Conservation (phyloP, 2,113 vertebrate species). For the Heptranchias perlo region DNA sequence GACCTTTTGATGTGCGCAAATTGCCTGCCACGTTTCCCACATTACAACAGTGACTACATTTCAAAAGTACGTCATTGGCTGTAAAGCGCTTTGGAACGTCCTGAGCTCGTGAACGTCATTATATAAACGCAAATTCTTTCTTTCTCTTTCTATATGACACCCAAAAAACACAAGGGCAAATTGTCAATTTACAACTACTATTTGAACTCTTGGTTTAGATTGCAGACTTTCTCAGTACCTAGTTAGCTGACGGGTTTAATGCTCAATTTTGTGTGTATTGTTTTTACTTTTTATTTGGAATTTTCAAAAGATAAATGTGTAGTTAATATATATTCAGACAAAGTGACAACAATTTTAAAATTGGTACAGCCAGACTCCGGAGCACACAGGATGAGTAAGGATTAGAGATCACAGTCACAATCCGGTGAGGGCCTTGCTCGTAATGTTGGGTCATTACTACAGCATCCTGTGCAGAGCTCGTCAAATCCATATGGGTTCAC, state of each 20-base stretch:
- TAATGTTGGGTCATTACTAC: conserved; percentile 6
- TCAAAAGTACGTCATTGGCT: background rate
- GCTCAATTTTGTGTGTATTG: background rate
- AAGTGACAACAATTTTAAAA: background rate
- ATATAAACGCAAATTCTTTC: background rate
- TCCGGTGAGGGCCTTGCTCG: background rate
- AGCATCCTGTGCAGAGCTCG: background rate
- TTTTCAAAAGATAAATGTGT: conserved; percentile 6
- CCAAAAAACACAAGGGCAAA: background rate
- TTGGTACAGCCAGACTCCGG: too few species aligned
- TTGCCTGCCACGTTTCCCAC: background rate
- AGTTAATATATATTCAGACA: background rate
- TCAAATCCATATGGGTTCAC: conserved; percentile 8
- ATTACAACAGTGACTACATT: background rate
- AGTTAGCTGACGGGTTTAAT: background rate
- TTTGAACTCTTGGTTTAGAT: background rate
- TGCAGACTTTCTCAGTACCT: background rate
- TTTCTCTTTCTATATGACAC: background rate
- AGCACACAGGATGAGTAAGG: background rate
- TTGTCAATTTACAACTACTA: background rate
- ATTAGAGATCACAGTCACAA: background rate
- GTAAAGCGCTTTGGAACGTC: background rate
- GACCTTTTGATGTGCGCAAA: background rate
- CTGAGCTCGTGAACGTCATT: background rate
- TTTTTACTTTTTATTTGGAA: background rate